Percentiles rank a stretch among this genome's conserved stretches.
These are phyloP conservation scores for Hepsetus odoe DNA, from an alignment of 2,113 vertebrate species.

Conservation along the genomic window DNA sequence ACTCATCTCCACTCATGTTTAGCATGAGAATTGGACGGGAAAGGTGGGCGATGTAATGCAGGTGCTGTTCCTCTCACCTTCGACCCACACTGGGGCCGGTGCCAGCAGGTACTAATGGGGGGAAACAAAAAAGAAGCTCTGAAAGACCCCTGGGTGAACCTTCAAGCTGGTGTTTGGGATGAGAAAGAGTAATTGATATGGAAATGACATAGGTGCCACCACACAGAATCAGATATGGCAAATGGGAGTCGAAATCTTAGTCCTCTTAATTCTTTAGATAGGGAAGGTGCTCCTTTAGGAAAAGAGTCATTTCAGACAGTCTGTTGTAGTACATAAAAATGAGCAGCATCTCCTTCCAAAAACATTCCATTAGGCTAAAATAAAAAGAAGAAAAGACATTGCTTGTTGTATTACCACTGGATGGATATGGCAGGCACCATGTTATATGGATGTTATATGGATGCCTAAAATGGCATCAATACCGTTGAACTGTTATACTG, in stretches of 20 bases:
- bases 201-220: slow-evolving; percentile 21
- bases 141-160: slow-evolving; percentile 15
- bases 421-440: slow-evolving; percentile 44
- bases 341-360: not conserved
- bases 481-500: not conserved
- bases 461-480: not conserved
- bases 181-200: slow-evolving; percentile 26
- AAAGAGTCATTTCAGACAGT: not conserved
- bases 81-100: not conserved
- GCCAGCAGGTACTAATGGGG: slow-evolving; percentile 45
- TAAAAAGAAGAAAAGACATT: not conserved
- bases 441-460: slow-evolving; percentile 7
- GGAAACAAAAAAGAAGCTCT: slow-evolving; percentile 27
- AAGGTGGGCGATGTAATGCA: slow-evolving; percentile 19
- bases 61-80: slow-evolving; percentile 31
- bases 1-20: slow-evolving; percentile 38
- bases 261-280: slow-evolving; percentile 5
- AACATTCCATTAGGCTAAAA: not conserved
- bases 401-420: slow-evolving; percentile 43
- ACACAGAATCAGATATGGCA: slow-evolving; percentile 28
- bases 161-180: slow-evolving; percentile 27
- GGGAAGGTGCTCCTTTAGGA: not conserved
- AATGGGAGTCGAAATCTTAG: slow-evolving; percentile 36
- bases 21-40: slow-evolving; percentile 50
- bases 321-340: not conserved